Conservation (phyloP, 2,113 vertebrate genomes). For the Hippocampus mohnikei region DNA sequence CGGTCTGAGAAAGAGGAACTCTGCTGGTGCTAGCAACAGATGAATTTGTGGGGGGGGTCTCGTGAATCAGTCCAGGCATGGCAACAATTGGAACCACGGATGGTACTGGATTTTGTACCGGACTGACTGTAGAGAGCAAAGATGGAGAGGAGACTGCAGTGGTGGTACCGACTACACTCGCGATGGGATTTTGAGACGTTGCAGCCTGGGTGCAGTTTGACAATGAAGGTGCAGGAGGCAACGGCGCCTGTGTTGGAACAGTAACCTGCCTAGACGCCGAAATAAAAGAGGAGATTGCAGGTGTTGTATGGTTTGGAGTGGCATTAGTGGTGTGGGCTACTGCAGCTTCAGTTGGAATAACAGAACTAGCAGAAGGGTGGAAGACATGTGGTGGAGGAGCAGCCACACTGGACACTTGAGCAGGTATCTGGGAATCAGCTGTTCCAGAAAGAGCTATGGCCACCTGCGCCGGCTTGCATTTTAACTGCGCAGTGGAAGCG, state of each 20-base stretch:
- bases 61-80: constrained; percentile 42
- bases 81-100: constrained; percentile 51
- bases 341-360: constrained; percentile 43
- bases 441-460: constrained; percentile 72
- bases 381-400: constrained; percentile 36
- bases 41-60: constrained; percentile 34
- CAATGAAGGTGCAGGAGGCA: constrained; percentile 30
- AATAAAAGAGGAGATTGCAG: constrained; percentile 42
- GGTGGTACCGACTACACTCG: constrained; percentile 24
- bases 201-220: constrained; percentile 23
- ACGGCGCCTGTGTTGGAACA: constrained; percentile 40
- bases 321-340: constrained; percentile 28
- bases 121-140: constrained; percentile 40
- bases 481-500: constrained; percentile 61
- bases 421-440: constrained; percentile 67
- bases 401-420: constrained; percentile 53
- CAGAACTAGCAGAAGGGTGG: constrained; percentile 35
- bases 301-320: constrained; percentile 30
- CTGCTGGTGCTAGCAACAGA: constrained; percentile 14
- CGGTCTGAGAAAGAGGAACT: constrained; percentile 5
- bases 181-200: constrained; percentile 44
- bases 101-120: constrained; percentile 49
- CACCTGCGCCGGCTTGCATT: constrained; percentile 77
- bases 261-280: constrained; percentile 36
- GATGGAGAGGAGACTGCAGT: constrained; percentile 33